Conservation (phyloP, 2,888 invertebrate species). For the Stenoptilia bipunctidactyla region DNA sequence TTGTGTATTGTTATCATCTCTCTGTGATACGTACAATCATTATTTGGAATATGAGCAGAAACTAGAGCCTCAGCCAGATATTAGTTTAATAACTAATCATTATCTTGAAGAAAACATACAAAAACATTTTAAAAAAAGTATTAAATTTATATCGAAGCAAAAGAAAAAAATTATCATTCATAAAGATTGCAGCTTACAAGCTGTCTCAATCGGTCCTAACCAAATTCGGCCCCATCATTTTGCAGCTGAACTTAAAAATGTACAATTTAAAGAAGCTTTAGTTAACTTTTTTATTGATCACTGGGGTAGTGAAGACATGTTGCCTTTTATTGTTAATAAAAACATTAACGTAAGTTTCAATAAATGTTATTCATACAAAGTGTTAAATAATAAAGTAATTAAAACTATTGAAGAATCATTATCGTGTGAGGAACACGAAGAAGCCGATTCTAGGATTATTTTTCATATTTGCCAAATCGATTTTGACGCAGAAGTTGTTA, state of each 20-base stretch:
- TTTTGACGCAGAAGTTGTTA: neutral
- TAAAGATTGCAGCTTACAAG: too few species aligned
- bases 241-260: constrained; percentile 17
- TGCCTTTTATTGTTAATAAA: constrained; percentile 12
- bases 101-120: too few species aligned
- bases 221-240: constrained; percentile 15
- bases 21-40: too few species aligned
- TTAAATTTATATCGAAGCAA: too few species aligned
- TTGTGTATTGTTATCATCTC: too few species aligned
- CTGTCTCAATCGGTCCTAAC: too few species aligned
- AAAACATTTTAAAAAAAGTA: too few species aligned
- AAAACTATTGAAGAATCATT: neutral
- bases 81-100: too few species aligned
- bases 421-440: neutral
- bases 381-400: neutral
- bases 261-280: constrained; percentile 18
- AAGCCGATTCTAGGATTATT: constrained; percentile 1
- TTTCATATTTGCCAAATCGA: neutral
- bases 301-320: constrained; percentile 17
- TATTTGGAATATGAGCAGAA: too few species aligned
- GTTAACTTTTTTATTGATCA: constrained; percentile 19
- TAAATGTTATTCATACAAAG: neutral
- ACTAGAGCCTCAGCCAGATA: too few species aligned
- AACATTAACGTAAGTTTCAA: neutral
- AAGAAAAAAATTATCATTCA: too few species aligned